Evolutionary conservation across 2,797 vertebrate species (phyloP).

Genomic region (Sparus aurata): DNA sequence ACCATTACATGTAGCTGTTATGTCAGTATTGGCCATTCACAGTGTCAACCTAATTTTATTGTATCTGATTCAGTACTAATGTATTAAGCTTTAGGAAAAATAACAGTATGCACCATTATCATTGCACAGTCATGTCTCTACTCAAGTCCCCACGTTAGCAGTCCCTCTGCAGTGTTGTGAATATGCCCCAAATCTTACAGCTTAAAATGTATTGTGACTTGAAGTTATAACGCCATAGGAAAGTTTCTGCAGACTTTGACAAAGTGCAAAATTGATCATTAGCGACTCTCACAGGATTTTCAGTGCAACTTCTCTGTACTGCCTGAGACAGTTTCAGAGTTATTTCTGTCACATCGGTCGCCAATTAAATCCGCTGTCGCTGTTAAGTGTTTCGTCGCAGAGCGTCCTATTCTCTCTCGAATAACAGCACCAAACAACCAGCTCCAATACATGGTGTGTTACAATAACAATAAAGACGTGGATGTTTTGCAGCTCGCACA

Average conservation of each 20-base stretch:
- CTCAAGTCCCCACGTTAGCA: constrained; percentile 45
- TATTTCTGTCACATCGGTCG: constrained; percentile 68
- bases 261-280: constrained; percentile 69
- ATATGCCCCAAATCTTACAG: not conserved
- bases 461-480: constrained; percentile 3
- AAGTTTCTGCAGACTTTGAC: constrained; percentile 67
- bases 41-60: constrained; percentile 15
- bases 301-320: constrained; percentile 19
- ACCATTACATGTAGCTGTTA: constrained; percentile 2
- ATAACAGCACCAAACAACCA: constrained; percentile 17
- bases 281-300: constrained; percentile 63
- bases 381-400: constrained; percentile 48
- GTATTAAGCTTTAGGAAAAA: not conserved
- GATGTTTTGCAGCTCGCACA: constrained; percentile 3
- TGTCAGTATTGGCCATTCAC: not conserved
- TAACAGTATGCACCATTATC: constrained; percentile 18
- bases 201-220: constrained; percentile 59
- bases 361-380: constrained; percentile 72
- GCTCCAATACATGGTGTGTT: constrained; percentile 5
- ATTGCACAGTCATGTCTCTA: constrained; percentile 40
- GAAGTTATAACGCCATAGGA: constrained; percentile 51
- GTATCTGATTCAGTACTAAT: constrained; percentile 16
- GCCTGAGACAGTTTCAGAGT: constrained; percentile 47
- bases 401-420: constrained; percentile 5
- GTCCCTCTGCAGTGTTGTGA: not conserved